Evolutionary conservation across 2,113 vertebrate species (phyloP).

Genomic region (Dasyurus viverrinus): DNA sequence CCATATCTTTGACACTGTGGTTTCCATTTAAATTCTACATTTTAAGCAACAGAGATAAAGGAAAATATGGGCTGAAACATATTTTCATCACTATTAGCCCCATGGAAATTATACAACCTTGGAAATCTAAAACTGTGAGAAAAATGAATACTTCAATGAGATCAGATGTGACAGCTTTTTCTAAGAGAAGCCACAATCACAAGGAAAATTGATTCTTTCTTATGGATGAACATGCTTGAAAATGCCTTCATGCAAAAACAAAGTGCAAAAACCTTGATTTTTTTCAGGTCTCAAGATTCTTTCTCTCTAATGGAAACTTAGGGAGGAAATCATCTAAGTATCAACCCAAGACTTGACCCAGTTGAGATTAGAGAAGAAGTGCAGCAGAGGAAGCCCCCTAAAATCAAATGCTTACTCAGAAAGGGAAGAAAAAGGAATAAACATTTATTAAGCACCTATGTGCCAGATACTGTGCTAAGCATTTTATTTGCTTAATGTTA

Average conservation of each 20-base stretch:
- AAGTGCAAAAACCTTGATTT: neutral
- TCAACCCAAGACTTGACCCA: neutral
- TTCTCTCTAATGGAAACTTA: neutral
- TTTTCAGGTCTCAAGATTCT: neutral
- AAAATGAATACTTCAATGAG: neutral
- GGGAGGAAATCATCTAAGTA: neutral
- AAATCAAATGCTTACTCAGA: neutral
- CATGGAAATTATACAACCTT: neutral
- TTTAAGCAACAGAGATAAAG: neutral
- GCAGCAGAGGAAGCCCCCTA: neutral
- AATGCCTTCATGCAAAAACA: neutral
- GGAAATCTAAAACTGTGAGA: neutral
- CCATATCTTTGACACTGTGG: neutral
- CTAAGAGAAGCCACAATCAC: neutral
- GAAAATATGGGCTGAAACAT: neutral
- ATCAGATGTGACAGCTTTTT: neutral
- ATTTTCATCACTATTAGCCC: neutral
- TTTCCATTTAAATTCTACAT: neutral
- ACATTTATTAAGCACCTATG: too few species aligned
- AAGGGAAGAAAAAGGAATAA: neutral
- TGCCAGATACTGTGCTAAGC: neutral
- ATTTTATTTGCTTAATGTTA: too few species aligned
- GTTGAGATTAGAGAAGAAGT: neutral
- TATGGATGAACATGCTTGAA: neutral
- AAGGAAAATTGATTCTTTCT: neutral